phyloP scores from a whole-genome alignment of 2,113 vertebrate genomes.

The Nannobrachium achirus region DNA sequence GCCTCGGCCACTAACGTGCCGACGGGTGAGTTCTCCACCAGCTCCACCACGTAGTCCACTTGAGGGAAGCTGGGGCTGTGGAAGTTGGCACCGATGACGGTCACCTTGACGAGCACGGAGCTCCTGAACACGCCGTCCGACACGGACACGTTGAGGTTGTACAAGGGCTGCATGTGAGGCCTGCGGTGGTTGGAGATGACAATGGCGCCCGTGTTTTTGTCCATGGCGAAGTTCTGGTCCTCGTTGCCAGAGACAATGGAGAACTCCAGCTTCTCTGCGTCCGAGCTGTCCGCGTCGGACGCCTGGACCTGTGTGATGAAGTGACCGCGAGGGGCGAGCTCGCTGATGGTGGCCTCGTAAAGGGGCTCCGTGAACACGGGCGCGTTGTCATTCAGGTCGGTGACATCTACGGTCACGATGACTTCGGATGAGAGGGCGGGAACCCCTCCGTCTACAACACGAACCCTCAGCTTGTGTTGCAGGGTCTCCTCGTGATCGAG shows the following conservation, averaged over 20 bases:
- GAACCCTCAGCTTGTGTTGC: slow-evolving; percentile 84
- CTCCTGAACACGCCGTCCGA: slow-evolving; percentile 95
- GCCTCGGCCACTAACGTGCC: slow-evolving; percentile 88
- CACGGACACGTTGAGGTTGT: slow-evolving; percentile 89
- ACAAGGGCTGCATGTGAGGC: slow-evolving; percentile 80
- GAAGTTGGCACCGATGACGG: slow-evolving; percentile 89
- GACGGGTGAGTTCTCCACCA: slow-evolving; percentile 89
- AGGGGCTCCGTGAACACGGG: slow-evolving; percentile 87
- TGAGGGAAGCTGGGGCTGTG: slow-evolving; percentile 91
- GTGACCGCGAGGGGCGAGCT: slow-evolving; percentile 87
- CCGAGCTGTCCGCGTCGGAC: slow-evolving; percentile 89
- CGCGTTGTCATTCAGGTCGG: slow-evolving; percentile 93
- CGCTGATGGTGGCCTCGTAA: slow-evolving; percentile 88
- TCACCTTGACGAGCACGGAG: slow-evolving; percentile 84
- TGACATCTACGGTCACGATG: slow-evolving; percentile 83
- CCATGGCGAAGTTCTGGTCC: slow-evolving; percentile 90
- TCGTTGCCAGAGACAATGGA: slow-evolving; percentile 92
- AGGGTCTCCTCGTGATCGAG: slow-evolving; percentile 88
- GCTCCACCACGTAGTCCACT: slow-evolving; percentile 91
- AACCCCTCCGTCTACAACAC: slow-evolving; percentile 89
- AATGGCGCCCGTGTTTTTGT: slow-evolving; percentile 86
- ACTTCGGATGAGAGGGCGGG: slow-evolving; percentile 88
- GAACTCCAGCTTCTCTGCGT: slow-evolving; percentile 85
- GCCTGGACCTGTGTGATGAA: slow-evolving; percentile 92
- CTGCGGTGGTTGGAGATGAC: slow-evolving; percentile 86